Conservation (phyloP, 1,140 invertebrate genomes). For the Euura saliciscinereae region DNA sequence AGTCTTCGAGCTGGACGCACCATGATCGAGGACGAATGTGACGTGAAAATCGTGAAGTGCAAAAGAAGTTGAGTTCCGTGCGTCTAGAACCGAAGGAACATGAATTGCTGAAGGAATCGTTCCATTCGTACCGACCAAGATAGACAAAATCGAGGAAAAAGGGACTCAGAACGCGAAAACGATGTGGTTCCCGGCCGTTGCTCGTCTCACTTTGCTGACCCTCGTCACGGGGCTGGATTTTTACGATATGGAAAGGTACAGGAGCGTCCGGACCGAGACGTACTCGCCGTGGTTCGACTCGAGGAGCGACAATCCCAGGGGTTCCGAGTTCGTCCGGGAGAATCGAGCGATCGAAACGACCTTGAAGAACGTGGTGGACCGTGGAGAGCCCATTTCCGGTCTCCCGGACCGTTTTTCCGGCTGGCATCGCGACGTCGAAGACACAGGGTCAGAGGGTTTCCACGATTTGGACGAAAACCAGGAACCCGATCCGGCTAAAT, state of each 20-base stretch:
- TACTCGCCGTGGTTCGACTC: too few species aligned
- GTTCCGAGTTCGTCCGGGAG: conserved; percentile 19
- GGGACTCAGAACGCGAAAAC: too few species aligned
- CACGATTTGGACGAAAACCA: conserved; percentile 21
- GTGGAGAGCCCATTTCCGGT: neutral
- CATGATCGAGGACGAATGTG: too few species aligned
- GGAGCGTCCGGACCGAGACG: neutral
- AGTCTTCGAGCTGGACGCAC: too few species aligned
- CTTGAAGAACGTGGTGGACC: conserved; percentile 23
- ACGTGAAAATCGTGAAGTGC: too few species aligned
- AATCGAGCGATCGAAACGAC: conserved; percentile 29
- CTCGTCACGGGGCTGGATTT: neutral
- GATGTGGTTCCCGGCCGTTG: neutral
- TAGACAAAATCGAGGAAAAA: too few species aligned
- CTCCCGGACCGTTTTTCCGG: neutral
- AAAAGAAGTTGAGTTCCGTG: too few species aligned
- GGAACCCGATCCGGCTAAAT: conserved; percentile 30
- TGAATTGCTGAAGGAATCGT: too few species aligned
- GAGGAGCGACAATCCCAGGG: too few species aligned
- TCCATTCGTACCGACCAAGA: too few species aligned
- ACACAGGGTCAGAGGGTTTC: conserved; percentile 28
- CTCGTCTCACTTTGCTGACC: too few species aligned
- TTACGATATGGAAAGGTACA: conserved; percentile 2
- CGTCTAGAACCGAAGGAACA: too few species aligned
- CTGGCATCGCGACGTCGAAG: conserved; percentile 23